Evolutionary conservation across 2,888 invertebrate genomes (phyloP).

Genomic region (Rhagonycha fulva): DNA sequence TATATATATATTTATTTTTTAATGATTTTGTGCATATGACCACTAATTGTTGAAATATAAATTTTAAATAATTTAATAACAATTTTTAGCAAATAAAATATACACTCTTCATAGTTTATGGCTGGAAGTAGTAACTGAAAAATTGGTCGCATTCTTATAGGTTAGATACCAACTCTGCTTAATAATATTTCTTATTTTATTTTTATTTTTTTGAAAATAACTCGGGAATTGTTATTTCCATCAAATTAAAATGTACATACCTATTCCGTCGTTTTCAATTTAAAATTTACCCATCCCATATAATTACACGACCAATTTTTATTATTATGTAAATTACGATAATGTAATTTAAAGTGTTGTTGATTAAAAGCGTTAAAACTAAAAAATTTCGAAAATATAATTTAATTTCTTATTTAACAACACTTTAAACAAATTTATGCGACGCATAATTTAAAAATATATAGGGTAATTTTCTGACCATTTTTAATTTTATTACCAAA

Average conservation of each 20-base stretch:
- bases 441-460: conserved; percentile 18
- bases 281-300: neutral
- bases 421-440: conserved; percentile 12
- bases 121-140: conserved; percentile 35
- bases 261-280: neutral
- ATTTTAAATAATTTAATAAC: conserved; percentile 6
- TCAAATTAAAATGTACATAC: conserved; percentile 1
- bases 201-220: conserved; percentile 32
- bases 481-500: neutral
- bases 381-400: neutral
- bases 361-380: neutral
- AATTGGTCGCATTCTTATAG: conserved; percentile 16
- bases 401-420: conserved; percentile 1
- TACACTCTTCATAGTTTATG: conserved; percentile 39
- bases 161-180: neutral
- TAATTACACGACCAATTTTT: conserved; percentile 1
- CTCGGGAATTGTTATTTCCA: conserved; percentile 42
- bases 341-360: conserved; percentile 2
- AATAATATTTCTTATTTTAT: conserved; percentile 8
- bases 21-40: conserved; percentile 37
- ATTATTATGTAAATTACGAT: neutral
- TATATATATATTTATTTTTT: neutral
- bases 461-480: conserved; percentile 1
- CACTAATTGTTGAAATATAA: conserved; percentile 15
- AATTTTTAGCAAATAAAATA: conserved; percentile 24